Percentiles rank a stretch among this genome's conserved stretches.
Evolutionary conservation across 2,888 invertebrate genomes (phyloP).

Genomic region (Acleris laterana): DNA sequence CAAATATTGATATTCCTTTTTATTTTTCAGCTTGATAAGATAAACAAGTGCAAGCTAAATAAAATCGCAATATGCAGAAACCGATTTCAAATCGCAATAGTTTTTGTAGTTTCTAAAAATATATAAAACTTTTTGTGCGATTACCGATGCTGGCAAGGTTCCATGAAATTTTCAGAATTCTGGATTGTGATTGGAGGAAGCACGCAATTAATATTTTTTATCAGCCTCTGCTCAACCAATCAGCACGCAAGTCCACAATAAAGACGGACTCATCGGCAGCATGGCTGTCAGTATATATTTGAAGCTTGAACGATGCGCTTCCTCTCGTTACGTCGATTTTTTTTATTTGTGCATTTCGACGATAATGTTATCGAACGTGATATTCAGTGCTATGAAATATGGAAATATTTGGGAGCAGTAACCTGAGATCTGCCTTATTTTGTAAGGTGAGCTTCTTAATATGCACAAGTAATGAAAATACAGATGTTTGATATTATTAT

Average conservation of each 20-base stretch:
- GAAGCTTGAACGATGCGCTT: slow-evolving; percentile 93
- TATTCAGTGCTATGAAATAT: slow-evolving; percentile 76
- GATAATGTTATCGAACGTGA: slow-evolving; percentile 84
- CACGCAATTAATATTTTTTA: slow-evolving; percentile 59
- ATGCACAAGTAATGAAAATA: slow-evolving; percentile 17
- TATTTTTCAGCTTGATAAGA: too few relatives aligned
- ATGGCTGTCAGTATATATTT: slow-evolving; percentile 99
- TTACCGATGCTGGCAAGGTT: slow-evolving; percentile 59
- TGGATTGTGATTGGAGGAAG: slow-evolving; percentile 64
- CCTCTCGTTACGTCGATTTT: slow-evolving; percentile 89
- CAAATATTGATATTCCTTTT: too few relatives aligned
- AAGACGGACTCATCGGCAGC: slow-evolving; percentile 94
- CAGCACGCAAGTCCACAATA: slow-evolving; percentile 88
- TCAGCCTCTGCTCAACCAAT: slow-evolving; percentile 82
- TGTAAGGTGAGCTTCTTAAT: slow-evolving; percentile 62
- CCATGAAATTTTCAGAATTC: slow-evolving; percentile 65
- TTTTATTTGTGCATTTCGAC: slow-evolving; percentile 82
- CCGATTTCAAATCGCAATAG: not conserved
- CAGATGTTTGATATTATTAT: slow-evolving; percentile 26
- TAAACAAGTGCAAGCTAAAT: not conserved
- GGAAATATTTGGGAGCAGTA: slow-evolving; percentile 84
- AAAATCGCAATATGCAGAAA: not conserved
- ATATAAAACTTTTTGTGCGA: slow-evolving; percentile 46
- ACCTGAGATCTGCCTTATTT: slow-evolving; percentile 68
- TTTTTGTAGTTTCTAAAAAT: slow-evolving; percentile 13